phyloP scores from a whole-genome alignment of 2,888 invertebrate genomes.

The Trisateles emortualis region DNA sequence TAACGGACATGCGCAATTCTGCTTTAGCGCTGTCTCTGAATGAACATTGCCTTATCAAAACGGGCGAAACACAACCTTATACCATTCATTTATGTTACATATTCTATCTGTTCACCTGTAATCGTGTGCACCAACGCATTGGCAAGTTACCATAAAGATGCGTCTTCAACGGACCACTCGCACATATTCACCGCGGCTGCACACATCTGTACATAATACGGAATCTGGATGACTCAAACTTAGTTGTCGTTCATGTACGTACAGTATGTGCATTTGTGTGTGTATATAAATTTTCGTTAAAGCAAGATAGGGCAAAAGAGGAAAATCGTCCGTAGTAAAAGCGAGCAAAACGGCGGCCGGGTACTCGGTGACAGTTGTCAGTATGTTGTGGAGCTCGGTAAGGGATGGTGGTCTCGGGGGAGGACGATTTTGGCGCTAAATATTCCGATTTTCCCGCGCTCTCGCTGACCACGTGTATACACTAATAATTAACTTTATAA shows the following conservation, averaged over 20 bases:
- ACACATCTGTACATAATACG: constrained; percentile 48
- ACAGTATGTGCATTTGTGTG: constrained; percentile 64
- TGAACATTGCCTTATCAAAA: constrained; percentile 53
- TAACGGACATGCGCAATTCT: constrained; percentile 80
- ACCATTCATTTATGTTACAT: constrained; percentile 51
- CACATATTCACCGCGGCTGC: constrained; percentile 54
- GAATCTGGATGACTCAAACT: constrained; percentile 52
- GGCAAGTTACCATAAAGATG: constrained; percentile 65
- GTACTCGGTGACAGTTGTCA: constrained; percentile 75
- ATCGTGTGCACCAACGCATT: constrained; percentile 74
- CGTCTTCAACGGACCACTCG: constrained; percentile 59
- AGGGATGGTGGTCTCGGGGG: constrained; percentile 77
- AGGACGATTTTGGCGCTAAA: constrained; percentile 66
- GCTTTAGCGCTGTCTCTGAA: constrained; percentile 59
- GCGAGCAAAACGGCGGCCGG: constrained; percentile 73
- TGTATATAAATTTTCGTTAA: constrained; percentile 77
- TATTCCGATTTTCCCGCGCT: constrained; percentile 76
- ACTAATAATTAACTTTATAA: constrained; percentile 54
- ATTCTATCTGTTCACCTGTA: constrained; percentile 48
- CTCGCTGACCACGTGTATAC: constrained; percentile 65
- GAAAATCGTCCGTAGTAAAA: constrained; percentile 76
- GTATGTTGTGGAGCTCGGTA: constrained; percentile 70
- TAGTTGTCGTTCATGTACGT: constrained; percentile 73
- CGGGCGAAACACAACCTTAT: constrained; percentile 61
- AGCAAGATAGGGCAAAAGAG: constrained; percentile 81